Conservation (phyloP, 1,140 invertebrate species). For the Potamilus streckersoni region DNA sequence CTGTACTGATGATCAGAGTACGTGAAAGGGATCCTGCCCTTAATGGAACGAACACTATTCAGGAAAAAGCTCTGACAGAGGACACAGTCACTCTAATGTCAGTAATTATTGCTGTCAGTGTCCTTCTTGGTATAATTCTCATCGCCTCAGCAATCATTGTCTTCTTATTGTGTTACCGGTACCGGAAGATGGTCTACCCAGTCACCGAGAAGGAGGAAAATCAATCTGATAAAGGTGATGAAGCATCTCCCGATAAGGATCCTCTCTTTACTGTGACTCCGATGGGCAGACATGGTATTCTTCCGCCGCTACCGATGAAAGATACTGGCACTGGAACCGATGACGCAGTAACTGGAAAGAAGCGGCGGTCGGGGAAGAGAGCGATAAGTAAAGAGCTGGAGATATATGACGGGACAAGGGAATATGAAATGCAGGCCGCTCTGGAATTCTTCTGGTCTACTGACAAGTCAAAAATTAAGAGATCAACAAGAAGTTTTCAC, state of each 20-base stretch:
- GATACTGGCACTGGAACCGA: conserved; percentile 17
- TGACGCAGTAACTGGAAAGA: conserved; percentile 2
- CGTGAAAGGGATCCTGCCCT: no score
- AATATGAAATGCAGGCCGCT: conserved; percentile 41
- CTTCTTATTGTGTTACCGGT: no score
- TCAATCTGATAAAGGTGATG: conserved; percentile 10
- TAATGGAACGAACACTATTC: no score
- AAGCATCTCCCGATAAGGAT: neutral
- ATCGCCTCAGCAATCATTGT: no score
- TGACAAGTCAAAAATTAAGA: conserved; percentile 41
- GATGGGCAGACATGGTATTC: neutral
- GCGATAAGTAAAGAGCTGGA: conserved; percentile 42
- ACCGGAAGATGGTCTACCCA: no score
- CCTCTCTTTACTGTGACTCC: conserved; percentile 4
- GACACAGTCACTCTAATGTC: no score
- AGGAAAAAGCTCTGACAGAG: no score
- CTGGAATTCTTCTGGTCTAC: conserved; percentile 36
- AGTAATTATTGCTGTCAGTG: no score
- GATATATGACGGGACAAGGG: conserved; percentile 42
- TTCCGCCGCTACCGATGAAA: conserved; percentile 22
- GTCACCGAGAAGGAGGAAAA: conserved; percentile 29
- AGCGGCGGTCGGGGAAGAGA: conserved; percentile 22
- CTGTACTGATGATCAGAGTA: no score
- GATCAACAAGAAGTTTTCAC: conserved; percentile 35
- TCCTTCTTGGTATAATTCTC: no score